phyloP scores from a whole-genome alignment of 2,797 vertebrate genomes.

The Steatocranus sp. region DNA sequence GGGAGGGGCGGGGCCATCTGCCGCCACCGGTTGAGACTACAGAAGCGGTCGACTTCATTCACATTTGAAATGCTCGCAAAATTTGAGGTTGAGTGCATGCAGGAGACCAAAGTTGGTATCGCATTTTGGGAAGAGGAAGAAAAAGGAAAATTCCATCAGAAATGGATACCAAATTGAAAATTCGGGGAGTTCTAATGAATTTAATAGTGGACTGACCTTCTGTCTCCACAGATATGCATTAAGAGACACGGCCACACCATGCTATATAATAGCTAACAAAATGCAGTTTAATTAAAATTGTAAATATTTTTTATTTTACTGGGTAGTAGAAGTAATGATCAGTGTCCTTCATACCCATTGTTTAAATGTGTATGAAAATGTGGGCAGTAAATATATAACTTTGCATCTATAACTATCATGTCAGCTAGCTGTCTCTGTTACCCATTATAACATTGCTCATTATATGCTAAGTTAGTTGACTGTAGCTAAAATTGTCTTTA shows the following conservation, averaged over 20 bases:
- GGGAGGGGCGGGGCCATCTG: neutral
- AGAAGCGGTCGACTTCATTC: neutral
- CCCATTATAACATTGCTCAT: neutral
- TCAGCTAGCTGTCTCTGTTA: neutral
- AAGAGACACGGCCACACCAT: rapidly evolving
- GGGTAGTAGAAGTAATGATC: neutral
- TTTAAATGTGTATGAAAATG: neutral
- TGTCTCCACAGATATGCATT: neutral
- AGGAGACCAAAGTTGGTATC: neutral
- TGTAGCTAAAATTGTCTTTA: neutral
- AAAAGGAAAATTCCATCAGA: neutral
- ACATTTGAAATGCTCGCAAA: rapidly evolving
- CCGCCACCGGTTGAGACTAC: neutral
- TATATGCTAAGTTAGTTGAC: rapidly evolving
- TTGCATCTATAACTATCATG: neutral
- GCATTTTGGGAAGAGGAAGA: neutral
- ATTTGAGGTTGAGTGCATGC: neutral
- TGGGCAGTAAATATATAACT: neutral
- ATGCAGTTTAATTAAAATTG: neutral
- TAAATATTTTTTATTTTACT: neutral
- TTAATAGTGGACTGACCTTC: neutral
- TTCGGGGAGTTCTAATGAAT: rapidly evolving
- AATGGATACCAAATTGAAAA: rapidly evolving
- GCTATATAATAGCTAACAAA: neutral
- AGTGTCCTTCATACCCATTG: rapidly evolving